Conservation (phyloP, 2,797 vertebrate genomes). For the Liparis tanakae region DNA sequence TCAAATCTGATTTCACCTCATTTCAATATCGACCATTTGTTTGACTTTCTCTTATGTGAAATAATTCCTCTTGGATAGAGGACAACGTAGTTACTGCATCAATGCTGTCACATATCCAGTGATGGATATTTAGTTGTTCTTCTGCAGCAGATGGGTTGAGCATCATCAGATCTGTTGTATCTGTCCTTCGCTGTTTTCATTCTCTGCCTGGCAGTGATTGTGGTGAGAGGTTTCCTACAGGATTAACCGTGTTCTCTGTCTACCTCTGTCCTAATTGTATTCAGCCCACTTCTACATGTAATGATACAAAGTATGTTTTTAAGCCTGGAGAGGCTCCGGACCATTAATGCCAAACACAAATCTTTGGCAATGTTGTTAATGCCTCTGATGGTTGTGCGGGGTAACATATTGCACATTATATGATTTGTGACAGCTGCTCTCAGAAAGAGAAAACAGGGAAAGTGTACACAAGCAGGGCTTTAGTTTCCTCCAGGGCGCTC, state of each 20-base stretch:
- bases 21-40: constrained; percentile 57
- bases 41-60: constrained; percentile 46
- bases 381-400: constrained; percentile 42
- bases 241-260: constrained; percentile 46
- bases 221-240: constrained; percentile 51
- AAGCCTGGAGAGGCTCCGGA: constrained; percentile 11
- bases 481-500: constrained; percentile 35
- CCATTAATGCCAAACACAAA: constrained; percentile 45
- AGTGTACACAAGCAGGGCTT: constrained; percentile 36
- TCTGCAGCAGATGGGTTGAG: constrained; percentile 28
- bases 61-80: constrained; percentile 42
- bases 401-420: constrained; percentile 60
- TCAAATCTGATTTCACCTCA: constrained; percentile 35
- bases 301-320: constrained; percentile 29
- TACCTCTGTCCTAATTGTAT: constrained; percentile 31
- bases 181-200: constrained; percentile 38
- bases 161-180: constrained; percentile 37
- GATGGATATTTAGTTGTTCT: constrained; percentile 23
- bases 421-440: constrained; percentile 65
- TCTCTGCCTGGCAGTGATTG: constrained; percentile 43
- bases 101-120: constrained; percentile 22
- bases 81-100: constrained; percentile 29
- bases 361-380: constrained; percentile 24
- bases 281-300: constrained; percentile 36
- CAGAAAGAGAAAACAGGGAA: constrained; percentile 41